phyloP scores from a whole-genome alignment of 2,888 invertebrate species.

The Chaitophorus viminalis region DNA sequence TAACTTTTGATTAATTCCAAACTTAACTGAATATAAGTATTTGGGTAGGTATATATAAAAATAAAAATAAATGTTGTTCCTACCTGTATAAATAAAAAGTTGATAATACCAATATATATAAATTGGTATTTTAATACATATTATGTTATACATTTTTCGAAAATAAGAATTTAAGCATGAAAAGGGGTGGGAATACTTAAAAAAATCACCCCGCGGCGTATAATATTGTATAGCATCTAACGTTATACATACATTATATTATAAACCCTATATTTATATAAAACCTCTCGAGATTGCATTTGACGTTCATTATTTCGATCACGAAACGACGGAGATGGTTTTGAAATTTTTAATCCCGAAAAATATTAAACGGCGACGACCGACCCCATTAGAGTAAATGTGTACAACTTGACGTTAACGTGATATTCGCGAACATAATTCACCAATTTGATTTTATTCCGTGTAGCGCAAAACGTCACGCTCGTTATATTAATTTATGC shows the following conservation, averaged over 20 bases:
- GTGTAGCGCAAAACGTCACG: not conserved
- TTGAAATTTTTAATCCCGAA: slow-evolving; percentile 32
- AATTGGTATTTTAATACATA: no score
- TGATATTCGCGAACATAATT: slow-evolving; percentile 35
- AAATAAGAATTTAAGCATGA: no score
- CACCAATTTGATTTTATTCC: slow-evolving; percentile 31
- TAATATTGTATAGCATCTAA: no score
- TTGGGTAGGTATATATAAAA: no score
- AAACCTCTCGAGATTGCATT: not conserved
- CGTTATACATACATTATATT: not conserved
- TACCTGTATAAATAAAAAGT: no score
- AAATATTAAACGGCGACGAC: slow-evolving; percentile 20
- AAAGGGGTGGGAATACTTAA: no score
- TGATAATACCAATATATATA: no score
- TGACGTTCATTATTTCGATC: slow-evolving; percentile 44
- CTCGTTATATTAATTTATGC: slow-evolving; percentile 45
- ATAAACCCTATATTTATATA: not conserved
- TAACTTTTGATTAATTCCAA: no score
- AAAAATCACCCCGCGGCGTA: no score
- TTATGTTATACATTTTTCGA: no score
- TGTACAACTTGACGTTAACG: slow-evolving; percentile 32
- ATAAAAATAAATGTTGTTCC: no score
- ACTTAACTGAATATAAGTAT: no score
- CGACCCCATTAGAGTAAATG: slow-evolving; percentile 21
- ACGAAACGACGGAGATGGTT: slow-evolving; percentile 34